Conservation (phyloP, 1,140 invertebrate species). For the Nomia melanderi region DNA sequence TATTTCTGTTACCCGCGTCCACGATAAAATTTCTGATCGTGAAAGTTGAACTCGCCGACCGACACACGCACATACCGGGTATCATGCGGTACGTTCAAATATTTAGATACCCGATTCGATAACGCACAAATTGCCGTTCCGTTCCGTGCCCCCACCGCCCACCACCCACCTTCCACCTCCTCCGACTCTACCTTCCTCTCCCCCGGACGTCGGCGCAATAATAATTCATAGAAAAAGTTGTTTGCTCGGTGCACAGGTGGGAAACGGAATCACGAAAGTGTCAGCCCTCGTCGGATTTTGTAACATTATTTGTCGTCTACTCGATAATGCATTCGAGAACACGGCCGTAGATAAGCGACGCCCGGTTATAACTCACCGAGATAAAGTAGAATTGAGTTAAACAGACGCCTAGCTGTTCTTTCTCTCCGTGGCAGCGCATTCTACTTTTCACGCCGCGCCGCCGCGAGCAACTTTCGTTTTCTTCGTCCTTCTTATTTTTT, state of each 20-base stretch:
- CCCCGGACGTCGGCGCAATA: neutral
- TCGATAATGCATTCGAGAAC: slow-evolving; percentile 52
- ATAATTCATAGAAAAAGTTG: slow-evolving; percentile 4
- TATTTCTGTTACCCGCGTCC: neutral
- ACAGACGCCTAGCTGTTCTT: slow-evolving; percentile 34
- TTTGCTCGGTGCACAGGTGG: neutral
- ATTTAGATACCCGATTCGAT: slow-evolving; percentile 8
- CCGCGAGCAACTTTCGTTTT: slow-evolving; percentile 40
- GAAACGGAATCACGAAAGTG: neutral
- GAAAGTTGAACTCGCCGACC: neutral
- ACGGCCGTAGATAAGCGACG: slow-evolving; percentile 46
- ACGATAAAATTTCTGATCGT: neutral
- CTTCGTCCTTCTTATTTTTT: slow-evolving; percentile 11
- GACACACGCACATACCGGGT: no score
- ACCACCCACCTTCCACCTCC: no score
- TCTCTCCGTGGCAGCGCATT: slow-evolving; percentile 3
- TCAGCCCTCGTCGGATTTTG: slow-evolving; percentile 29
- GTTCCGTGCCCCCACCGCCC: no score
- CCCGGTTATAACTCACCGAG: slow-evolving; percentile 44
- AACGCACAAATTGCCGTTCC: neutral
- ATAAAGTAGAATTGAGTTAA: slow-evolving; percentile 54
- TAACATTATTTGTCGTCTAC: slow-evolving; percentile 48
- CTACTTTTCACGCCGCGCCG: neutral
- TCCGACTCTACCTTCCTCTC: no score
- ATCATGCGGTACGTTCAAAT: neutral